Conservation (phyloP, 2,888 invertebrate genomes). For the Mesorhabditis sp. region DNA sequence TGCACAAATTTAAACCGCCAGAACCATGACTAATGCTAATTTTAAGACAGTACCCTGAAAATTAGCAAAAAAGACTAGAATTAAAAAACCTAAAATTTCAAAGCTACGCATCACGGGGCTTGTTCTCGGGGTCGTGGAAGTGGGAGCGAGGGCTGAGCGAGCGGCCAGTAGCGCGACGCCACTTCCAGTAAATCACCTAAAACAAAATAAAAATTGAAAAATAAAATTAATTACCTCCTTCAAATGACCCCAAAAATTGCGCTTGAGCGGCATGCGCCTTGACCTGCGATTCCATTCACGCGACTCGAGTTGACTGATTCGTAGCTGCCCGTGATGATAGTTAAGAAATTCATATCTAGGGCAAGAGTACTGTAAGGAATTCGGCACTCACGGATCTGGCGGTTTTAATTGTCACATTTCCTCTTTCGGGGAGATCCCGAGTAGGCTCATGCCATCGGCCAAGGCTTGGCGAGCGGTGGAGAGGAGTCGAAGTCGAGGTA, state of each 20-base stretch:
- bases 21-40: no score
- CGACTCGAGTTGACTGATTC: not conserved
- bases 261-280: not conserved
- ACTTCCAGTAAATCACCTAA: not conserved
- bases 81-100: no score
- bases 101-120: no score
- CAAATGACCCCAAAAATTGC: not conserved
- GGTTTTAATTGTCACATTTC: conserved; percentile 29
- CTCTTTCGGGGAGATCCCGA: conserved; percentile 43
- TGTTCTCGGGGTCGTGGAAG: not conserved
- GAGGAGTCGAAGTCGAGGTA: conserved; percentile 46
- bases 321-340: not conserved
- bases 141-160: not conserved
- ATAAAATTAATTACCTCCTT: not conserved
- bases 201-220: not conserved
- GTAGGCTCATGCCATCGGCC: conserved; percentile 41
- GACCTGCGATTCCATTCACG: not conserved
- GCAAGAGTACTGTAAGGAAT: not conserved
- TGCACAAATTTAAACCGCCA: no score
- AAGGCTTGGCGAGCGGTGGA: conserved; percentile 43
- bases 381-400: not conserved
- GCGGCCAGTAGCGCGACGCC: not conserved
- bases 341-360: not conserved
- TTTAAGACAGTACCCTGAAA: no score
- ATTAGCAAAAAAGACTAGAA: no score